Evolutionary conservation across 2,797 vertebrate species (phyloP).

Genomic region (Pseudochirops corinnae): DNA sequence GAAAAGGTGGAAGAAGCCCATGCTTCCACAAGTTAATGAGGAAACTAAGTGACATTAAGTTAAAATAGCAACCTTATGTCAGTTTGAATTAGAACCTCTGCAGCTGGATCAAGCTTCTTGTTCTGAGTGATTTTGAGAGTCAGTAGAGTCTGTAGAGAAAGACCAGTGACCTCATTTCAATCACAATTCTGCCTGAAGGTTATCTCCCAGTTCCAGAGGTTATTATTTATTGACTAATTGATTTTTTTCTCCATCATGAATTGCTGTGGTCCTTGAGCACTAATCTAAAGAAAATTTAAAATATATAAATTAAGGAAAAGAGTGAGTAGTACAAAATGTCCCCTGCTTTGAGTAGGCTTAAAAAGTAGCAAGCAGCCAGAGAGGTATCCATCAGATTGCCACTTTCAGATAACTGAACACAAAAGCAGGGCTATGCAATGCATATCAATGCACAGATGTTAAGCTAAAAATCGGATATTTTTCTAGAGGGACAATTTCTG

Average conservation of each 20-base stretch:
- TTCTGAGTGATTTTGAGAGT: not conserved
- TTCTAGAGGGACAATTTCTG: slow-evolving; percentile 25
- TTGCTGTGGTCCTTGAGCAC: not conserved
- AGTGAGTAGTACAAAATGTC: not conserved
- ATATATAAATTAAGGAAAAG: not conserved
- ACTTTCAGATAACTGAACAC: slow-evolving; percentile 13
- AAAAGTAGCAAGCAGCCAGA: slow-evolving; percentile 6
- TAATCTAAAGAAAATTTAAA: not conserved
- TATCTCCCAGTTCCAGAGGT: slow-evolving; percentile 30
- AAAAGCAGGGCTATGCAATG: not conserved
- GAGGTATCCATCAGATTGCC: not conserved
- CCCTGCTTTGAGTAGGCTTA: slow-evolving; percentile 16
- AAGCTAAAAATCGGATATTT: slow-evolving; percentile 10
- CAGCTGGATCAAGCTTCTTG: not conserved
- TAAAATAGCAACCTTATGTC: not conserved
- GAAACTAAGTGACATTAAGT: slow-evolving; percentile 48
- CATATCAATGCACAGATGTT: slow-evolving; percentile 21
- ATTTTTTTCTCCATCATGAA: slow-evolving; percentile 51
- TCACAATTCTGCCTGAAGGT: slow-evolving; percentile 23
- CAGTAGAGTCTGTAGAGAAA: not conserved
- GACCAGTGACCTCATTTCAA: slow-evolving; percentile 9
- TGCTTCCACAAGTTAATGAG: slow-evolving; percentile 25
- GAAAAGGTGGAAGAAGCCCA: not conserved
- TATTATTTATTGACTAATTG: slow-evolving; percentile 11
- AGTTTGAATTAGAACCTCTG: not conserved